Conservation (phyloP, 2,797 vertebrate species). For the Alcedo quadribrachys region DNA sequence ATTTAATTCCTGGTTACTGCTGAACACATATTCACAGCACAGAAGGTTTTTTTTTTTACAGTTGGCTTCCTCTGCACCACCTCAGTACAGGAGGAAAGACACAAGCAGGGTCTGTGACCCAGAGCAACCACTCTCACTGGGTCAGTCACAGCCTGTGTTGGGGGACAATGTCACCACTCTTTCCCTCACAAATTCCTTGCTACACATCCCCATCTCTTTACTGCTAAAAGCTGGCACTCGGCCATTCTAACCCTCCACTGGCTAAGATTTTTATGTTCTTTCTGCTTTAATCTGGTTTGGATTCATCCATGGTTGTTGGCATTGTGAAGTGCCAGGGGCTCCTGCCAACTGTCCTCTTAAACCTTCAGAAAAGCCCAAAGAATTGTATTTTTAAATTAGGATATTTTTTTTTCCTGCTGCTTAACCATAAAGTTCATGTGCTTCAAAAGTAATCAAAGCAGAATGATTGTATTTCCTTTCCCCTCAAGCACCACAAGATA, state of each 20-base stretch:
- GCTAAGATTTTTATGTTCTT: background rate
- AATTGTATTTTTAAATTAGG: background rate
- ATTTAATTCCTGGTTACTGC: background rate
- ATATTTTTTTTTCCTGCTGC: background rate
- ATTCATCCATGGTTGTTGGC: background rate
- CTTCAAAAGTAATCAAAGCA: background rate
- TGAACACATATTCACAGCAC: background rate
- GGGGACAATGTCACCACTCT: background rate
- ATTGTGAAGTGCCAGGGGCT: background rate
- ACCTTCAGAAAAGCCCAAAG: background rate
- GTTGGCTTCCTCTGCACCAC: no score
- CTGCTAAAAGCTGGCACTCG: background rate
- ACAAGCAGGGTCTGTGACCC: no score
- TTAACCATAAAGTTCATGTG: background rate
- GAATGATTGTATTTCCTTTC: background rate
- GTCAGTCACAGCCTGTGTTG: rapidly evolving
- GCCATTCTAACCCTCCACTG: background rate
- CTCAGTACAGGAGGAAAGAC: background rate
- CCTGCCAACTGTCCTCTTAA: background rate
- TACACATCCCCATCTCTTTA: background rate
- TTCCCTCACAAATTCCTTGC: background rate
- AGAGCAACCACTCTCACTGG: background rate
- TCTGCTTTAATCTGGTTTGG: constrained; percentile 12
- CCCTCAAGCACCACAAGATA: background rate
- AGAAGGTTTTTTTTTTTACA: background rate